Percentiles rank a stretch among this genome's conserved stretches.
phyloP scores from a whole-genome alignment of 2,113 vertebrate species.

The Regulus satrapa region DNA sequence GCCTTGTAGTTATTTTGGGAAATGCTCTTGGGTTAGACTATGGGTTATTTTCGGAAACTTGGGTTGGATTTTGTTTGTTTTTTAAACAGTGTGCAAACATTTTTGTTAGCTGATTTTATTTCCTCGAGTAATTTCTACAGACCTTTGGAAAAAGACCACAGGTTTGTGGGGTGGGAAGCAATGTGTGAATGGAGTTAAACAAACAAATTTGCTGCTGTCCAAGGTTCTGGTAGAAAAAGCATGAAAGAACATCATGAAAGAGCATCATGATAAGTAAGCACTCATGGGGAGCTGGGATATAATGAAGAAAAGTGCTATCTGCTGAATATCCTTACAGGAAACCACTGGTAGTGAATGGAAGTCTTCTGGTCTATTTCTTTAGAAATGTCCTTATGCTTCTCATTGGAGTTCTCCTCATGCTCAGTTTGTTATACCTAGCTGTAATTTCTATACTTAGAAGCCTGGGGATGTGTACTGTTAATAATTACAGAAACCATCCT shows the following conservation, averaged over 20 bases:
- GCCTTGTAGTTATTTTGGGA: background rate
- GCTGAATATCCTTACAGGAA: background rate
- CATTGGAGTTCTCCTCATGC: background rate
- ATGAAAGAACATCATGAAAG: rapidly evolving
- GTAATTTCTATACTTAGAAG: background rate
- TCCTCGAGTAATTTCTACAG: background rate
- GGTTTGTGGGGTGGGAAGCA: rapidly evolving
- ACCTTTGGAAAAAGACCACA: background rate
- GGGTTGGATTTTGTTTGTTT: background rate
- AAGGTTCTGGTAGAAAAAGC: background rate
- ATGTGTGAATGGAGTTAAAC: too few relatives aligned
- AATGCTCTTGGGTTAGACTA: too few relatives aligned
- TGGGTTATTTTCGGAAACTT: too few relatives aligned
- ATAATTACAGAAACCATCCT: background rate
- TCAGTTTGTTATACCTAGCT: background rate
- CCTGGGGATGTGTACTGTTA: background rate
- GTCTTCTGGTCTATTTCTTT: background rate
- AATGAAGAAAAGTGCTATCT: background rate
- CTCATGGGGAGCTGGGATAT: background rate
- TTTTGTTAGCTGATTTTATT: background rate
- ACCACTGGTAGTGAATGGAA: background rate
- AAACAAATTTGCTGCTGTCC: background rate
- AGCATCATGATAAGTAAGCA: background rate
- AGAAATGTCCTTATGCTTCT: background rate
- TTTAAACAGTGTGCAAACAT: background rate